phyloP scores from a whole-genome alignment of 2,888 invertebrate genomes.

The Disparrhopalites patrizii region DNA sequence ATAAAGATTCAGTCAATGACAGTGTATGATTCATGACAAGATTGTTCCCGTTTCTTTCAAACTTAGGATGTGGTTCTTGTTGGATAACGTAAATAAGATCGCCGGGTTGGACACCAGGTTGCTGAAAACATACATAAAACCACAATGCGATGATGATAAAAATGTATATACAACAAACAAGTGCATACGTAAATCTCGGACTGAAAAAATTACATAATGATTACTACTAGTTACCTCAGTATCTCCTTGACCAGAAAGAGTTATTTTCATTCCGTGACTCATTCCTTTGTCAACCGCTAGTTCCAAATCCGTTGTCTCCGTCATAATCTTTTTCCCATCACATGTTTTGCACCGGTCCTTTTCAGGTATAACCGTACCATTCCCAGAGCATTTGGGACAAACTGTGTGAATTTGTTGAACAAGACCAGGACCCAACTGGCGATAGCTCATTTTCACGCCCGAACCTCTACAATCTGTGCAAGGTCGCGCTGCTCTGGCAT shows the following conservation, averaged over 20 bases:
- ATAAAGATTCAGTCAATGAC: conserved; percentile 80
- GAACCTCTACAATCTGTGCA: conserved; percentile 74
- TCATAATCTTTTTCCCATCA: conserved; percentile 75
- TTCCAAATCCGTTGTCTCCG: conserved; percentile 77
- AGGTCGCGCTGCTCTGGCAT: conserved; percentile 59
- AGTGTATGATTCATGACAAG: conserved; percentile 70
- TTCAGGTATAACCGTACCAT: conserved; percentile 64
- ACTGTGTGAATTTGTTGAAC: conserved; percentile 57
- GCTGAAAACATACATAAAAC: neutral
- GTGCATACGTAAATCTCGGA: too few relatives aligned
- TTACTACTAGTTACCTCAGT: conserved; percentile 58
- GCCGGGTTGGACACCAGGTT: conserved; percentile 11
- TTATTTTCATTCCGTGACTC: conserved; percentile 78
- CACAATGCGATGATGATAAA: neutral
- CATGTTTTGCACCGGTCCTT: conserved; percentile 78
- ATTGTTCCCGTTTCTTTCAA: conserved; percentile 72
- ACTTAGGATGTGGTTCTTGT: conserved; percentile 72
- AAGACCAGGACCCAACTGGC: conserved; percentile 67
- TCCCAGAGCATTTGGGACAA: conserved; percentile 53
- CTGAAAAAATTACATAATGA: conserved; percentile 2
- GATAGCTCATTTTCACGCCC: conserved; percentile 68
- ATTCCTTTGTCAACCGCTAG: conserved; percentile 87
- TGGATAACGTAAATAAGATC: conserved; percentile 84
- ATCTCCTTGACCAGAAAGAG: conserved; percentile 83
- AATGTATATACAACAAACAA: neutral